Evolutionary conservation across 2,113 vertebrate species (phyloP).

Genomic region (Desmodus rotundus): DNA sequence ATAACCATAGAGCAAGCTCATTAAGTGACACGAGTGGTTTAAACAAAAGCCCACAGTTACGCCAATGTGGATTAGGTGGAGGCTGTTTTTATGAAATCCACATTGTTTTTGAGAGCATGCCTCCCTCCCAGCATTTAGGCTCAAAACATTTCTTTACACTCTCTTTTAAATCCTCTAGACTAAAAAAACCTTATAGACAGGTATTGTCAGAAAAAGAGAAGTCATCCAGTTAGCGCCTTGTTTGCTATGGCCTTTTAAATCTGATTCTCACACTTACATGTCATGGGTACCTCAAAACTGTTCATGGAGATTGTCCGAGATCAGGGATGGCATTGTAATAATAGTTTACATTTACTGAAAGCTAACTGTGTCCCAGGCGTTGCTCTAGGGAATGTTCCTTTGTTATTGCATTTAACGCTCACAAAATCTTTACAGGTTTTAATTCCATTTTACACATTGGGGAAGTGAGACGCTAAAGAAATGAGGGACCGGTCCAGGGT

Average conservation of each 20-base stretch:
- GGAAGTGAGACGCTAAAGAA: background rate
- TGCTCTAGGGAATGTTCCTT: background rate
- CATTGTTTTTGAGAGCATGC: background rate
- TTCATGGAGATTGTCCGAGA: background rate
- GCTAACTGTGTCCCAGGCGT: background rate
- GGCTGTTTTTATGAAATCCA: background rate
- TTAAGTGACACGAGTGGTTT: background rate
- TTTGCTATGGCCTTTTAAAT: background rate
- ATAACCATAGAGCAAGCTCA: background rate
- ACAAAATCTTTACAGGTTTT: background rate
- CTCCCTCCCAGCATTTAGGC: background rate
- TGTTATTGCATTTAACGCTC: background rate
- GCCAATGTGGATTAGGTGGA: background rate
- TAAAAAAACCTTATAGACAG: background rate
- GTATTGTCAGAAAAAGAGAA: background rate
- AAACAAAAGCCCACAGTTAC: background rate
- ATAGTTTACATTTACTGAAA: background rate
- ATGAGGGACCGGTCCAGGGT: background rate
- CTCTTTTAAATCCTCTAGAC: slow-evolving; percentile 8
- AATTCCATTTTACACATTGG: background rate
- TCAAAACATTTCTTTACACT: background rate
- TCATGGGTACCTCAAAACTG: background rate
- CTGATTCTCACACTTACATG: background rate
- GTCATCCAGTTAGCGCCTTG: background rate
- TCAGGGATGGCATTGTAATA: background rate